Conservation (phyloP, 2,888 invertebrate genomes). For the Yponomeuta plumbellus region DNA sequence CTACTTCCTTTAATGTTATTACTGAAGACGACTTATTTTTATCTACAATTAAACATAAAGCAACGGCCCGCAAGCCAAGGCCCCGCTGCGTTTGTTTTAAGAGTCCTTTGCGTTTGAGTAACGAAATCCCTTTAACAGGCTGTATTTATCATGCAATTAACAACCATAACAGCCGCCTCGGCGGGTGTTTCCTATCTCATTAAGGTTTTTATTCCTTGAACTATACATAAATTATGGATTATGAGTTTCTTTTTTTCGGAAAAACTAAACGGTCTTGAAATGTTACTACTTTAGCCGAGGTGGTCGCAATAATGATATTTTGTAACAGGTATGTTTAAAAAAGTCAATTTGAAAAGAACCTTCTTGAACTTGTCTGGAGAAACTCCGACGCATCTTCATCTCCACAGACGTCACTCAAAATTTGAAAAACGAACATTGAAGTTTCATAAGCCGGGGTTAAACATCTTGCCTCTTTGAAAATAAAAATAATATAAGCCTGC, state of each 20-base stretch:
- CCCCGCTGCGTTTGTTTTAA: slow-evolving; percentile 45
- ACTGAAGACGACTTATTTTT: neutral
- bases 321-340: too few relatives aligned
- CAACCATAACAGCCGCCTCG: slow-evolving; percentile 12
- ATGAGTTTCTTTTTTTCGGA: neutral
- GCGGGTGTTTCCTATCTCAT: neutral
- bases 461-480: neutral
- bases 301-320: too few relatives aligned
- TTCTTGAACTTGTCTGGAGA: slow-evolving; percentile 8
- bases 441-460: slow-evolving; percentile 6
- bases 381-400: slow-evolving; percentile 19
- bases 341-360: too few relatives aligned
- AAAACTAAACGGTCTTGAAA: neutral
- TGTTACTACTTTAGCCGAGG: neutral
- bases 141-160: slow-evolving; percentile 34
- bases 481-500: neutral
- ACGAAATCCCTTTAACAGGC: slow-evolving; percentile 34
- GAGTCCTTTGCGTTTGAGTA: slow-evolving; percentile 25
- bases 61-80: slow-evolving; percentile 25
- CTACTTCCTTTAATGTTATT: neutral
- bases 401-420: slow-evolving; percentile 29
- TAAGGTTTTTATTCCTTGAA: neutral
- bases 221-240: slow-evolving; percentile 1
- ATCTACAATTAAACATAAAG: neutral
- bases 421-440: slow-evolving; percentile 31